Base-by-base conservation (phyloP, 2,113 vertebrate genomes). In the Oreocharis arfaki region DNA sequence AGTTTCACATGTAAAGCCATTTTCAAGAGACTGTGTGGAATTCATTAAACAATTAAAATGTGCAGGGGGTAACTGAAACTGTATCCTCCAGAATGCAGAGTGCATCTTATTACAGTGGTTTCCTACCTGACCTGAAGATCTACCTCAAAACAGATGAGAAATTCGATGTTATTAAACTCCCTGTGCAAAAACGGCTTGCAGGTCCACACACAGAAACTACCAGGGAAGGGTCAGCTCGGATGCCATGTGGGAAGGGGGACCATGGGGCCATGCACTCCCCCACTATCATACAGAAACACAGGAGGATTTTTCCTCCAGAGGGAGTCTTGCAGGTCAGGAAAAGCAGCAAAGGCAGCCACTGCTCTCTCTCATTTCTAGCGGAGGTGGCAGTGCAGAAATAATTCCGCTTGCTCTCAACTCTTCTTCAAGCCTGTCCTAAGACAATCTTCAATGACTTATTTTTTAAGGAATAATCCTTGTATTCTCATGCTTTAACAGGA, bases 41-140 rank as follows among this genome's bases (percentile, higher is more conserved):
- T 77, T 74, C 63, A 70, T 97, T 81, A 95, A 92, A 86, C 76
- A 89, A 96, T 92, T 92, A 92, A 90, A 95, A 92, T 11, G 42
- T 57, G 86, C 92, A 90, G 79, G 88, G 83, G 96, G 88, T 55
- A 84, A 90, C 49, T 1, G 91, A 97, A 95, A 96, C 56, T 24
- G 28, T 86, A 95, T 63, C 92, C 89, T 89, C 73, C 60, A 92
- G 71, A 90, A 92, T 63, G 47, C 68, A 84, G 64, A 81, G 33
- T 35, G 27, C 70, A 71, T 73, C 88, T 90, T 90, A 85, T 90
- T 90, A 83, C 57, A 84, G 74, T 16, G 4, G n/a, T 88, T 94
- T 88, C 71, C 82, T 88, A 84, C 94, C 65, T 91, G 91, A 91
- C 87, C 85, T 89, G 57, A 73, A 79, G 50, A 14, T 15, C 61